Base-by-base conservation (phyloP, 2,888 invertebrate species). In the Orthosia cruda region DNA sequence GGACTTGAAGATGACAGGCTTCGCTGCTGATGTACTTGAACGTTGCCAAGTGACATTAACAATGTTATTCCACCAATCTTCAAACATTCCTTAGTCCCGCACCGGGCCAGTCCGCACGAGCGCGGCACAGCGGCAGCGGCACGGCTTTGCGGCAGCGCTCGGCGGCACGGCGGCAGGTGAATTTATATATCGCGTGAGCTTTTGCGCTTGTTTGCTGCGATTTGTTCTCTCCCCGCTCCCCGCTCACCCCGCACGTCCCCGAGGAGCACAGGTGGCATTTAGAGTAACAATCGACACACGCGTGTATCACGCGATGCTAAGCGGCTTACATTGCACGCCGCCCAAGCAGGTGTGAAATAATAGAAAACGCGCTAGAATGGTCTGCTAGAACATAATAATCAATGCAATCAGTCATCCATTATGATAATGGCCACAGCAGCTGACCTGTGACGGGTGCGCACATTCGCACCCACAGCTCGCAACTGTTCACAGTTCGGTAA, bases 181-280 rank as follows among this genome's bases (percentile, higher is more conserved):
- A 77, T 69, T 58, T 75, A 69, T 71, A 79, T 82, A 75, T 79
- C 68, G 52, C 68, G 61, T 65, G 75, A 66, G 59, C 54, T 63
- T 52, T 57, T 75, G 40, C 58, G 47, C n/a, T 71, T 74, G 69
- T 76, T 73, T 71, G 63, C 59, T 47, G 40, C 71, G 73, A 76
- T 73, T 75, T 76, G 68, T 73, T 68, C 62, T 47, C 52, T 5
- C n/a, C 52, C 55, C 54, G n/a, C 15, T 1, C 26, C 58, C n/a
- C 18, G 12, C 55, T 2, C 57, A 2, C 13, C 57, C 15, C 49
- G 23, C 23, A 16, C 9, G 12, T 20, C 23, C 23, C 40, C 16
- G 4, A 11, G 47, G 13, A 26, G n/a, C 49, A 16, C 49, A 45
- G 45, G 45, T 18, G 20, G 45, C 49, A 61, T n/a, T 13, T 66